Percentiles rank a stretch among this genome's conserved stretches.
Evolutionary conservation across 1,140 invertebrate species (phyloP).

Genomic region (Amphibalanus amphitrite): DNA sequence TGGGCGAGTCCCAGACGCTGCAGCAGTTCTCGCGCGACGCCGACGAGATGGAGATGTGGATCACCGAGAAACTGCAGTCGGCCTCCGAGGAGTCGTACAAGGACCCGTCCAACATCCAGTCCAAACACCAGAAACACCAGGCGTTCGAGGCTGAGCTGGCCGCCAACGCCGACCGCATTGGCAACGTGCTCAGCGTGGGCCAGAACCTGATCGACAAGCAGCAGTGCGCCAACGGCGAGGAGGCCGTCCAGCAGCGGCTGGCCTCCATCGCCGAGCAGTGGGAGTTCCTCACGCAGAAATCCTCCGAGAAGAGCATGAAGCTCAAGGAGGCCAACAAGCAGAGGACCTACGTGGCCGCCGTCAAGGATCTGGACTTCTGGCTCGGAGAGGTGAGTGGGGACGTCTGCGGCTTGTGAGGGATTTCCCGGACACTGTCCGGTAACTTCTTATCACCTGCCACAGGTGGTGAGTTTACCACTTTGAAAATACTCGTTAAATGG

Average conservation of each 20-base stretch:
- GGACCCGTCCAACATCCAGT: slow-evolving; percentile 78
- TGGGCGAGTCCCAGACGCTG: slow-evolving; percentile 94
- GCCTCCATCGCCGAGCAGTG: slow-evolving; percentile 95
- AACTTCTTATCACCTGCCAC: no score
- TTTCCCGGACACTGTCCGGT: no score
- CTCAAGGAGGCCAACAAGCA: slow-evolving; percentile 98
- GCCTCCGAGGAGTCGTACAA: slow-evolving; percentile 96
- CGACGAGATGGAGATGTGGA: slow-evolving; percentile 99
- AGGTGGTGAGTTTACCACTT: no score
- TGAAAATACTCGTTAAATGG: no score
- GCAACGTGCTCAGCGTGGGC: slow-evolving; percentile 86
- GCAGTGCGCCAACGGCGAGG: slow-evolving; percentile 80
- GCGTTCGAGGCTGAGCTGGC: slow-evolving; percentile 97
- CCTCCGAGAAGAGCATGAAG: slow-evolving; percentile 92
- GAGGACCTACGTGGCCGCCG: slow-evolving; percentile 94
- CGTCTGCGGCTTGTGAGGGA: neutral
- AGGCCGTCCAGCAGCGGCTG: slow-evolving; percentile 71
- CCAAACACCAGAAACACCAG: slow-evolving; percentile 98
- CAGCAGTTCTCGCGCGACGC: slow-evolving; percentile 98
- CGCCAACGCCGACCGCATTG: slow-evolving; percentile 96
- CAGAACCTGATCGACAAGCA: slow-evolving; percentile 85
- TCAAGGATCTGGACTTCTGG: slow-evolving; percentile 99
- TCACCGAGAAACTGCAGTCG: slow-evolving; percentile 90
- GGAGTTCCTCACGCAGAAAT: slow-evolving; percentile 95
- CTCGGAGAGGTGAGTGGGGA: slow-evolving; percentile 81